Evolutionary conservation across 2,797 vertebrate genomes (phyloP).

Genomic region (Mormyrus proboscirostris): DNA sequence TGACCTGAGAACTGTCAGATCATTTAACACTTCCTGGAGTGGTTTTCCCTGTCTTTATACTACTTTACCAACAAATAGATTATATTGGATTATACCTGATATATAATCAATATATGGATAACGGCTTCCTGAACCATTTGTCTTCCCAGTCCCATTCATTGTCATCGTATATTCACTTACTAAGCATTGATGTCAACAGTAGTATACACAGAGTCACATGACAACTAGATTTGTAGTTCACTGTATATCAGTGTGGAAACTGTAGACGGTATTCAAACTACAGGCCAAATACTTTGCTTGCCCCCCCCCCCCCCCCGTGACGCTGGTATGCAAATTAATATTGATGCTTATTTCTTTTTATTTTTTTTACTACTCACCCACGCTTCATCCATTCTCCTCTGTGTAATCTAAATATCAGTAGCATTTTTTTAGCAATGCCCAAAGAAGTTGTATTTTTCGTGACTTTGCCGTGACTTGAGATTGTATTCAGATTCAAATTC

Average conservation of each 20-base stretch:
- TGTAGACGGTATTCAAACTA: not conserved
- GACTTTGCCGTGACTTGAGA: not conserved
- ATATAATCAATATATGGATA: slow-evolving; percentile 3
- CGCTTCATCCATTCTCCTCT: not conserved
- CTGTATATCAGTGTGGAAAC: not conserved
- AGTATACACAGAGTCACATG: not conserved
- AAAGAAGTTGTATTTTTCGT: not conserved
- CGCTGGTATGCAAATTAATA: not conserved
- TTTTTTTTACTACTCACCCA: not conserved
- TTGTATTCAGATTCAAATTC: not conserved
- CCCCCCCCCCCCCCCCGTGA: not conserved
- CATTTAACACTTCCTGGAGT: not conserved
- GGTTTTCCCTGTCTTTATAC: not conserved
- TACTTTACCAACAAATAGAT: not conserved
- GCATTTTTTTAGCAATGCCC: not conserved
- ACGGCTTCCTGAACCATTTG: not conserved
- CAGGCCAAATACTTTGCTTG: not conserved
- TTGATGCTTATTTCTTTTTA: not conserved
- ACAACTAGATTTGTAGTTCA: not conserved
- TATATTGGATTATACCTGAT: slow-evolving; percentile 1
- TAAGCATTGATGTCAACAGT: not conserved
- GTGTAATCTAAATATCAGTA: not conserved
- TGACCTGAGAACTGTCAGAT: not conserved
- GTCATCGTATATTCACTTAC: not conserved
- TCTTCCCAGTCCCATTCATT: not conserved